Base-by-base conservation (phyloP, 2,113 vertebrate species). In the Salvelinus alpinus region DNA sequence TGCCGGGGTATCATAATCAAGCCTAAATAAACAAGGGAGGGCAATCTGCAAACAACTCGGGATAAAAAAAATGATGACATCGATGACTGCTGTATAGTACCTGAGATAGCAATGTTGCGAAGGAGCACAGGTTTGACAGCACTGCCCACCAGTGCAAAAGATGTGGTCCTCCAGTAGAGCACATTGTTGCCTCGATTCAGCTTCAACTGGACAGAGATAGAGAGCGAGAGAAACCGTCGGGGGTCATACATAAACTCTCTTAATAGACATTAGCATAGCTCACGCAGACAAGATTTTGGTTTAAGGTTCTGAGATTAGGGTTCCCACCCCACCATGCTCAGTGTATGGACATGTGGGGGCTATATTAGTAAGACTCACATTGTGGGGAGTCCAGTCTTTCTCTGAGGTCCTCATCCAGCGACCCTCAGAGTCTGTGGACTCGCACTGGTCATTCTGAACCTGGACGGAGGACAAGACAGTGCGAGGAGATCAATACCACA, bases 381-480 rank as follows among this genome's bases (percentile, higher is more conserved):
- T 93, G 80, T 96, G 92, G 24, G 88, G 85, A 72, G 91, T 92
- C 96, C 97, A 99, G 59, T 93, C 93, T 70, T 84, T 95, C 66
- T 96, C 95, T 0, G 96, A 96, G 12, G 88, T 93, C 80, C 83
- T 94, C 95, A 99, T 96, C 96, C 95, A 97, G 24, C 95, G 91
- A 27, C 89, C 93, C 25, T 94, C 90, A 20, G 96, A 93, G 64
- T 92, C 93, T 0, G 86, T 96, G 44, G 96, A 94, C 87, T 99
- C 96, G 84, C 97, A 99, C 91, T 98, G 96, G 85, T 99, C 97
- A 0, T 99, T 99, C 89, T 99, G 97, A 79, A 99, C 93, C 97
- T 99, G 8, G 9, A 14, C 2, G 20, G 20, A 72, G 27, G 47
- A 29, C 16, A 29, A 60, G 29, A 66, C 60, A 16, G 65, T 22